Conservation (phyloP, 2,113 vertebrate genomes). For the Tupaia tana region DNA sequence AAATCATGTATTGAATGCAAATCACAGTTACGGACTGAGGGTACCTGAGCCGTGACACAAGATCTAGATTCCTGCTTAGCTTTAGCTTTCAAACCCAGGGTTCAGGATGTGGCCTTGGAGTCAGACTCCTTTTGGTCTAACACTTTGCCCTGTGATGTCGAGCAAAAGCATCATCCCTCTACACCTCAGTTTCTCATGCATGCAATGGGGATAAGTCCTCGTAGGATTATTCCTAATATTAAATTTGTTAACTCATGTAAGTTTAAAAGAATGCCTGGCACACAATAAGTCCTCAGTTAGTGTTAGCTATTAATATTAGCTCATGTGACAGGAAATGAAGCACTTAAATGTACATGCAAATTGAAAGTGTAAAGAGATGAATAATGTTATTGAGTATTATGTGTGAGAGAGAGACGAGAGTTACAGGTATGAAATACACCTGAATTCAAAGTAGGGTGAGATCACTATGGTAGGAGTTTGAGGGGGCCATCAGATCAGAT, state of each 20-base stretch:
- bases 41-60: not conserved
- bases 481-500: not conserved
- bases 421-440: not conserved
- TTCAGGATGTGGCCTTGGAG: not conserved
- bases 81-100: not conserved
- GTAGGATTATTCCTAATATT: not conserved
- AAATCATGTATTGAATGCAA: not conserved
- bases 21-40: not conserved
- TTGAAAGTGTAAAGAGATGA: not conserved
- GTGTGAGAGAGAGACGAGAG: conserved; percentile 19
- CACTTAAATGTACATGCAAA: not conserved
- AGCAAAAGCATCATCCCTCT: not conserved
- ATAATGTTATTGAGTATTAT: not conserved
- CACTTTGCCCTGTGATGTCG: not conserved
- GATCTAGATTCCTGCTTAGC: not conserved
- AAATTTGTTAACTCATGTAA: not conserved
- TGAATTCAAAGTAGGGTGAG: not conserved
- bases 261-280: not conserved
- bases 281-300: not conserved
- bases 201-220: not conserved
- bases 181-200: not conserved
- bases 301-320: not conserved
- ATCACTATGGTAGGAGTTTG: not conserved
- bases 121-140: not conserved
- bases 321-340: not conserved